Evolutionary conservation across 2,888 invertebrate species (phyloP).

Genomic region (Drosophila nr. perissopoda): DNA sequence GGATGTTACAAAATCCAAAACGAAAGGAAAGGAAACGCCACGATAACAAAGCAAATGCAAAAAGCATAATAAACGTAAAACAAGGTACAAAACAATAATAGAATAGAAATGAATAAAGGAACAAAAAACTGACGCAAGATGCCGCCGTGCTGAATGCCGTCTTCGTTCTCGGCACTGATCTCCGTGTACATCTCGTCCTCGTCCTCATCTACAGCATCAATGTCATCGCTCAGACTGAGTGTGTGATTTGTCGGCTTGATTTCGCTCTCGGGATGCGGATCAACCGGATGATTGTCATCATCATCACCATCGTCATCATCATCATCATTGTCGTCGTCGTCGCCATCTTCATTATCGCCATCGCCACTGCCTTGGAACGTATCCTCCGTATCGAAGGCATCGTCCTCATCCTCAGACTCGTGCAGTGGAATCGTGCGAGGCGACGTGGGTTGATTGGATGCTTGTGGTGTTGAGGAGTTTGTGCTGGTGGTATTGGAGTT

Average conservation of each 20-base stretch:
- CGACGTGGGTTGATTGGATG: constrained; percentile 12
- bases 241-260: constrained; percentile 1
- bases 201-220: constrained; percentile 23
- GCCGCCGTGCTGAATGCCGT: constrained; percentile 65
- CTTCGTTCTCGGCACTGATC: constrained; percentile 55
- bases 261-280: constrained; percentile 8
- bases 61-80: constrained; percentile 28
- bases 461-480: constrained; percentile 13
- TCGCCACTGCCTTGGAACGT: constrained; percentile 46
- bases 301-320: constrained; percentile 38
- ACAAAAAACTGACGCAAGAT: constrained; percentile 82
- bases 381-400: constrained; percentile 30
- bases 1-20: constrained; percentile 26
- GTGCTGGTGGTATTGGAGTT: constrained; percentile 16
- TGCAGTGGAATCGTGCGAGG: constrained; percentile 9
- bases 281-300: constrained; percentile 11
- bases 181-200: constrained; percentile 55
- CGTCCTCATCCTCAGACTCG: constrained; percentile 16
- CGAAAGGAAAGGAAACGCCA: constrained; percentile 24
- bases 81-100: constrained; percentile 16
- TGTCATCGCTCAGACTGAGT: not conserved
- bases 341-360: constrained; percentile 39
- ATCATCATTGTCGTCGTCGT: constrained; percentile 40
- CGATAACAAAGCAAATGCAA: constrained; percentile 20
- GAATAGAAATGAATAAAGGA: constrained; percentile 35